Percentiles rank a stretch among this genome's conserved stretches.
Conservation (phyloP, 64 coral and sea anemone species). For the Acropora yongei region DNA sequence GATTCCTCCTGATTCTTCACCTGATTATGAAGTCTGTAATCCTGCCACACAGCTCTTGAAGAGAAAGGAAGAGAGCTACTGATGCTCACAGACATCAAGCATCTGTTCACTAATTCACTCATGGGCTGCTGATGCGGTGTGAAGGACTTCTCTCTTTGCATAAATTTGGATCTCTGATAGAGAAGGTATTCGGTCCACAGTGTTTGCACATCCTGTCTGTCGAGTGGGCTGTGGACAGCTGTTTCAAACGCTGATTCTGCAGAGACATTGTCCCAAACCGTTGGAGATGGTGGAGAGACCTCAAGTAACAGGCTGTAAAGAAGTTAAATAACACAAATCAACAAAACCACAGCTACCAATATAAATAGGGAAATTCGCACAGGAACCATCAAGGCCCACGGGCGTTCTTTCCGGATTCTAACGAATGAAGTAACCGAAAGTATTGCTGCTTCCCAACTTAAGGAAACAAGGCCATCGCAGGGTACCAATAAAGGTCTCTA, state of each 20-base stretch:
- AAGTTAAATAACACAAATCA: neutral
- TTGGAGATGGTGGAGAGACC: constrained; percentile 40
- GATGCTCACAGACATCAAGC: constrained; percentile 76
- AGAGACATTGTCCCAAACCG: constrained; percentile 11
- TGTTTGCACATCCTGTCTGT: constrained; percentile 62
- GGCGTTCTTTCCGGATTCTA: too few species aligned
- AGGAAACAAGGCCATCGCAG: too few species aligned
- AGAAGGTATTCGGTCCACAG: constrained; percentile 94
- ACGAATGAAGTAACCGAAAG: too few species aligned
- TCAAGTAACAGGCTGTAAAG: constrained; percentile 80
- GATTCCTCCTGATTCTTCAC: constrained; percentile 10
- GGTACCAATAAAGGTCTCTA: too few species aligned
- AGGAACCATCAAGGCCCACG: too few species aligned
- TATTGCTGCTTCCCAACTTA: too few species aligned
- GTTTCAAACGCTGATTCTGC: constrained; percentile 80
- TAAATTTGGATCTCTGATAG: constrained; percentile 69
- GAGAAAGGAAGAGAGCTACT: constrained; percentile 63
- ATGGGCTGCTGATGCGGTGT: constrained; percentile 27
- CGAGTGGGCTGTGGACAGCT: constrained; percentile 83
- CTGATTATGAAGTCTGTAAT: constrained; percentile 96
- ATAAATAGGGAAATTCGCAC: too few species aligned
- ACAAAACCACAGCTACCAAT: too few species aligned
- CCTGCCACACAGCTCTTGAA: constrained; percentile 75
- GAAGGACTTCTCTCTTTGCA: neutral
- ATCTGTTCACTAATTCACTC: constrained; percentile 86